These are phyloP conservation scores for Syrmaticus mikado DNA, from an alignment of 2,113 vertebrate genomes.

Conservation along the genomic window DNA sequence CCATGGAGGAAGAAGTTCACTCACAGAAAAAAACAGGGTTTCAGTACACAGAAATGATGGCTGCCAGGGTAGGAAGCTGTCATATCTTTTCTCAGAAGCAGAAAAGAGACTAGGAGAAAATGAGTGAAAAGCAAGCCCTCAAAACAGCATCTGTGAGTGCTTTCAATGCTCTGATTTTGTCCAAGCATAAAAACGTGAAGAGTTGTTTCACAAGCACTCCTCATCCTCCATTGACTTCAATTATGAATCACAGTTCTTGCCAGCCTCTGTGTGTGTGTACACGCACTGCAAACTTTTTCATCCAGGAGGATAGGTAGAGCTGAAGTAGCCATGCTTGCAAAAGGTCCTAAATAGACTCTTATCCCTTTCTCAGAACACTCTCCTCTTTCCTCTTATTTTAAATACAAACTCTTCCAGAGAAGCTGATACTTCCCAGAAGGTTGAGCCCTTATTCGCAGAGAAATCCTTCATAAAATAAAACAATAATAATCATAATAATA, in stretches of 20 bases:
- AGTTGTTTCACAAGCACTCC: conserved; percentile 20
- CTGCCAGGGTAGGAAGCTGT: background rate
- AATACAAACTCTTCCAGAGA: background rate
- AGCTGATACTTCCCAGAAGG: background rate
- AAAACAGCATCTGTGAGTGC: background rate
- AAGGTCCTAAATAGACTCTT: background rate
- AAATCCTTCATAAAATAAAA: background rate
- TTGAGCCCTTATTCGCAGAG: background rate
- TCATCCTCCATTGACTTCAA: conserved; percentile 4
- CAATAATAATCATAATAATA: background rate
- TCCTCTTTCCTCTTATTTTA: background rate
- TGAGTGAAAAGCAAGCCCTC: background rate
- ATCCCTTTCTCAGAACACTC: background rate
- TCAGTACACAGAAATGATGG: background rate
- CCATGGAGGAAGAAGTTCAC: background rate
- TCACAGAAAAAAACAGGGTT: background rate
- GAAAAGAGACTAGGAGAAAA: conserved; percentile 12
- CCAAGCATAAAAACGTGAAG: conserved; percentile 12
- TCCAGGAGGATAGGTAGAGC: background rate
- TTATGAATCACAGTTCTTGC: conserved; percentile 9
- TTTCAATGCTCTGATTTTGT: conserved; percentile 20
- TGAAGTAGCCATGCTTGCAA: background rate
- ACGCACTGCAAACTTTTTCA: background rate
- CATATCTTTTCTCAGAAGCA: background rate
- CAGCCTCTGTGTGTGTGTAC: background rate